phyloP scores from a whole-genome alignment of 1,140 invertebrate genomes.

The Diachasma alloeum region DNA sequence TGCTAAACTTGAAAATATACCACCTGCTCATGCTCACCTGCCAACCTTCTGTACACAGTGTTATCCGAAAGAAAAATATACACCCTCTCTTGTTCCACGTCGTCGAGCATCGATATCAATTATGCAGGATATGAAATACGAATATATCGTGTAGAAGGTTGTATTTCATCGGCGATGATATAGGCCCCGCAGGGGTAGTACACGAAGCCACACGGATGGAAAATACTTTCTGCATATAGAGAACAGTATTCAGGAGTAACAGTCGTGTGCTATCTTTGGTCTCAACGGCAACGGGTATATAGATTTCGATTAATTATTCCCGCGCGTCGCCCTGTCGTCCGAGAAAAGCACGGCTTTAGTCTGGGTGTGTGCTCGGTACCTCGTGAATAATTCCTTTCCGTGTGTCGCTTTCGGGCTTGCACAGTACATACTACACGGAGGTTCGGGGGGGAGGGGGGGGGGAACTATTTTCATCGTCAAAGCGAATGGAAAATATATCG shows the following conservation, averaged over 20 bases:
- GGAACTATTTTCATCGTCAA: background rate
- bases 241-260: background rate
- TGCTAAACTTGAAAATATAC: background rate
- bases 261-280: constrained; percentile 39
- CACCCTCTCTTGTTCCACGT: constrained; percentile 32
- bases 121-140: constrained; percentile 36
- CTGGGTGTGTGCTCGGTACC: background rate
- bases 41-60: background rate
- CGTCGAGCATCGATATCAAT: constrained; percentile 42
- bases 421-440: background rate
- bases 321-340: constrained; percentile 14
- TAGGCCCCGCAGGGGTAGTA: background rate
- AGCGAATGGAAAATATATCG: background rate
- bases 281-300: constrained; percentile 27
- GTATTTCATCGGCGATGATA: constrained; percentile 20
- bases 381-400: constrained; percentile 36
- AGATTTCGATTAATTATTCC: constrained; percentile 49
- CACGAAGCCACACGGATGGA: background rate
- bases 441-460: no score
- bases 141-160: constrained; percentile 1
- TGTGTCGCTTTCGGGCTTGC: constrained; percentile 28
- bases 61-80: constrained; percentile 13
- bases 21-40: constrained; percentile 5
- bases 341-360: constrained; percentile 23
- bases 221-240: background rate